Evolutionary conservation across 2,797 vertebrate genomes (phyloP), one percentile per base, ranked within the genome.

Genomic region (Cheirogaleus major): DNA sequence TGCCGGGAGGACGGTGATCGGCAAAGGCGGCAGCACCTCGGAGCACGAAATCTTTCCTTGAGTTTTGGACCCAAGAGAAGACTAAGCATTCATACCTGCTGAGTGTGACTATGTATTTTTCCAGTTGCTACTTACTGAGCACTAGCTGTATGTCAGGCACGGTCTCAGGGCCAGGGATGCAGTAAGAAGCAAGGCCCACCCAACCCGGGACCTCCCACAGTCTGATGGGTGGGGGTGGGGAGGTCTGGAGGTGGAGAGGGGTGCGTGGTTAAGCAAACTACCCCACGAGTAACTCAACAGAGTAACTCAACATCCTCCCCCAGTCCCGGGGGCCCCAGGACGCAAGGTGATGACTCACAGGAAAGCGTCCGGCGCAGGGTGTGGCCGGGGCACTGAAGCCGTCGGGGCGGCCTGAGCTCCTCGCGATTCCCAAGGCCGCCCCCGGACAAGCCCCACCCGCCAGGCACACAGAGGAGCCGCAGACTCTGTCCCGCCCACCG

Each of bases 261-360:
- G 13, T 3, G 2, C 27, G 25, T 30, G 20, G 7, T 8, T 61
- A 91, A 86, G 73, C 35, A 32, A 50, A 76, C 17, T 9, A 18
- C 45, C 63, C 6, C 57, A 38, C 15, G 57, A 30, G 22, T 35
- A 25, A 48, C 30, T 5, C 38, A 38, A 38, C 38, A 38, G 38
- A 38, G 38, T 38, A 38, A 38, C 38, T 38, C 38, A 4, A 38
- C 38, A 38, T 2, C 38, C 38, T 38, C 38, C 38, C 38, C 38
- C 38, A n/a, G 55, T 45, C 23, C 11, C 3, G 61, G 43, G 43
- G 59, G 15, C n/a, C 50, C 32, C 45, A 43, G 38, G 59, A 20
- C 25, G 43, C 12, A 14, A 0, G 0, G 41, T 45, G 52, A 15
- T 7, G 35, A n/a, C 13, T 43, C 0, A 0, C 41, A 18, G 30